Conservation (phyloP, 2,888 invertebrate species). For the Lasius fuliginosus region DNA sequence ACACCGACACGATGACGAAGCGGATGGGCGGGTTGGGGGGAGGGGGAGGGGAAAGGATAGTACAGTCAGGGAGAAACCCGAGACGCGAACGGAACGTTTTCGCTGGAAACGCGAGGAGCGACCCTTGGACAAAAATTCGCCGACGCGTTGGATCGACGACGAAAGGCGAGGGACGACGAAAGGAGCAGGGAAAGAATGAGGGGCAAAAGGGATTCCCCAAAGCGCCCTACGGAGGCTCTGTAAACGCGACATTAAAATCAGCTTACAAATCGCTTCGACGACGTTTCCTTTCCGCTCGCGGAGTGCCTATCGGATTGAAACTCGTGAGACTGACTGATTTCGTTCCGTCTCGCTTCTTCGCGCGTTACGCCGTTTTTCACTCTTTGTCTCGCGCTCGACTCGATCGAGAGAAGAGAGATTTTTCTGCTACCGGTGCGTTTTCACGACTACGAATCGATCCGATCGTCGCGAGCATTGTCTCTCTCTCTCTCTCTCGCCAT, state of each 20-base stretch:
- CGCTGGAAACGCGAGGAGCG: conserved; percentile 35
- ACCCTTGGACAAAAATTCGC: conserved; percentile 68
- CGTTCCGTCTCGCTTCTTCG: conserved; percentile 42
- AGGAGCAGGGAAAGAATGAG: conserved; percentile 35
- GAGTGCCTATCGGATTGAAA: conserved; percentile 74
- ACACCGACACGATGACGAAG: conserved; percentile 65
- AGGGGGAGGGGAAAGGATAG: neutral
- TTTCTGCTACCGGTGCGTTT: conserved; percentile 77
- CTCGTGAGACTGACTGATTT: conserved; percentile 65
- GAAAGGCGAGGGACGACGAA: conserved; percentile 34
- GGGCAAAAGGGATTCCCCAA: conserved; percentile 37
- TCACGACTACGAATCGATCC: conserved; percentile 71
- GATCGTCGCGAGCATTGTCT: conserved; percentile 50
- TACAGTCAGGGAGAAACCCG: conserved; percentile 43
- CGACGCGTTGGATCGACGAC: conserved; percentile 63
- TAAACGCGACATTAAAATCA: conserved; percentile 82
- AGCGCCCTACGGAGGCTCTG: conserved; percentile 68
- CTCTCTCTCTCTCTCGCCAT: conserved; percentile 45
- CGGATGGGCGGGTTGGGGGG: conserved; percentile 14
- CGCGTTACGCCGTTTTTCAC: conserved; percentile 15
- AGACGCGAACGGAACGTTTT: conserved; percentile 49
- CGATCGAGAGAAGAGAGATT: conserved; percentile 56
- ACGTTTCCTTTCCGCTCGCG: conserved; percentile 69
- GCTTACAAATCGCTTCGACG: conserved; percentile 81
- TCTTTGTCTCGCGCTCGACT: conserved; percentile 55